Conservation (phyloP, 1,140 invertebrate species). For the Propsilocerus akamusi region DNA sequence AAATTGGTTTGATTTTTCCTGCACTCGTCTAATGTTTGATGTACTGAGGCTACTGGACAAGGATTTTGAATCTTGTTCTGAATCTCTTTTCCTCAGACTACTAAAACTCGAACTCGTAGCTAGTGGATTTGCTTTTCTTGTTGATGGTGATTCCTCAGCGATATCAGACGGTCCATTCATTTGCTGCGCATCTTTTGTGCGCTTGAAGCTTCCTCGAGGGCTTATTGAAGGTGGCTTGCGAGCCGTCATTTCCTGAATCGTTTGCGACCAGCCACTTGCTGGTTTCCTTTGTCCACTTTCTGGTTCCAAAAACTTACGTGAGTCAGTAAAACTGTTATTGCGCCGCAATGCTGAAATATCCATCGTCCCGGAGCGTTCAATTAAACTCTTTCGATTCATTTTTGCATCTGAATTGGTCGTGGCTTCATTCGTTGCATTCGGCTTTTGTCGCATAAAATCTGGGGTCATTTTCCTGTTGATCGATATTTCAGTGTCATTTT, state of each 20-base stretch:
- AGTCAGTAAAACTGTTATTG: not conserved
- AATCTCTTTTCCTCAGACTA: not conserved
- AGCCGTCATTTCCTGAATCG: not conserved
- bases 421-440: constrained; percentile 9
- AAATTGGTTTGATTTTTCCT: not conserved
- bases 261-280: not conserved
- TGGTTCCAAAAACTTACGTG: not conserved
- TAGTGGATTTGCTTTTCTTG: not conserved
- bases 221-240: not conserved
- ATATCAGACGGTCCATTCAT: not conserved
- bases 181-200: not conserved
- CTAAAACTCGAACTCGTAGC: not conserved
- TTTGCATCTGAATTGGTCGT: constrained; percentile 3
- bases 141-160: not conserved
- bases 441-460: not conserved
- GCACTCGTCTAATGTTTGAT: not conserved
- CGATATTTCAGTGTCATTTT: constrained; percentile 21
- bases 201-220: not conserved
- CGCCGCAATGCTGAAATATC: constrained; percentile 13
- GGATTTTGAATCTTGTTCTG: not conserved
- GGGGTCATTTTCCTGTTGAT: constrained; percentile 5
- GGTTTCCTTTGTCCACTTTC: not conserved
- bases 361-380: constrained; percentile 11
- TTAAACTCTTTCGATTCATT: not conserved
- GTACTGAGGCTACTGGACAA: not conserved